Evolutionary conservation across 2,888 invertebrate species (phyloP), one percentile per base, ranked within the genome.

Genomic region (Volucella inanis): DNA sequence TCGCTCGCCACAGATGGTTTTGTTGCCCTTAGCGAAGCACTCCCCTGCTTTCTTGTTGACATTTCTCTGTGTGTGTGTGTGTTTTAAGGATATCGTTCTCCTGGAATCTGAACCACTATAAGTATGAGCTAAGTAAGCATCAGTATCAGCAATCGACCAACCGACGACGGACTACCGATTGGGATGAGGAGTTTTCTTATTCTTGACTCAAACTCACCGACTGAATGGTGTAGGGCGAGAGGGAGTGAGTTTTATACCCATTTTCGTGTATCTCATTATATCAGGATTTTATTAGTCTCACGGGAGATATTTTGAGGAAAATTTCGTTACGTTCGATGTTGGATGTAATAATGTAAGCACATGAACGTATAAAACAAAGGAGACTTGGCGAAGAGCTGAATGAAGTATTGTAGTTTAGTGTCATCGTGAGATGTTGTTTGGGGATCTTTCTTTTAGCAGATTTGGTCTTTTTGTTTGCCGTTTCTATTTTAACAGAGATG

Each of bases 291-390:
- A 83, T 72, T 72, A 78, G 78, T 83, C 83, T 72, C 77, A 57
- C 52, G 67, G 68, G 83, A 83, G 64, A 64, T 83, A 74, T 83
- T 83, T 78, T 72, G 83, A 74, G 67, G 68, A 74, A 83, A 78
- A 83, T 83, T 83, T 83, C 72, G 72, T 83, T 74, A 67, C 83
- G 52, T 83, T 74, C 78, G 77, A 83, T 78, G 83, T 45, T 83
- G 68, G 62, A 64, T 68, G 83, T 83, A 83, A 78, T 83, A 77
- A 74, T 83, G 72, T 78, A 65, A 79, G 59, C 71, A 71, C 50
- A 47, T 43, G 39, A 65, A 54, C 61, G 39, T 59, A 67, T 59
- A 65, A 72, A 71, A 71, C 64, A 71, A 71, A 62, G 49, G 70
- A 71, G 64, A 43, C 61, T 76, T 45, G 45, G 45, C 45, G 22